These are phyloP conservation scores for Pantherophis guttatus DNA, from an alignment of 2,113 vertebrate genomes.

Conservation along the genomic window DNA sequence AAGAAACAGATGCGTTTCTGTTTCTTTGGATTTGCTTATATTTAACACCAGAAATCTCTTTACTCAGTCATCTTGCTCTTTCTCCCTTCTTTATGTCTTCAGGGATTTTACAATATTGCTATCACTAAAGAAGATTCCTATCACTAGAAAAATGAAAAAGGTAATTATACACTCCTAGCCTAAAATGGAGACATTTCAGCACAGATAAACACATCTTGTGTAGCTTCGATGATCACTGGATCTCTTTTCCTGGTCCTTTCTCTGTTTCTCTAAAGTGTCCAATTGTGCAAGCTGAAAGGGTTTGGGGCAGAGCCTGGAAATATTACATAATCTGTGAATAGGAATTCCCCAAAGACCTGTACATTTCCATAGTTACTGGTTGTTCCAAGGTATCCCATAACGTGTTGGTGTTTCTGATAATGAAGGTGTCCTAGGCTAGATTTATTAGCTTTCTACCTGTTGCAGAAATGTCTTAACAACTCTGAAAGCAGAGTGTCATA, in stretches of 20 bases:
- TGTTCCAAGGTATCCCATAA: not conserved
- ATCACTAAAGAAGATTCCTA: not conserved
- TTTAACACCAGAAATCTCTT: not conserved
- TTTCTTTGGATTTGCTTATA: not conserved
- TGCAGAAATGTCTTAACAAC: not conserved
- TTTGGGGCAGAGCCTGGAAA: not conserved
- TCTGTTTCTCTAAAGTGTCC: not conserved
- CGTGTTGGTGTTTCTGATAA: not conserved
- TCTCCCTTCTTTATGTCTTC: not conserved
- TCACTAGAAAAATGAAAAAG: not conserved
- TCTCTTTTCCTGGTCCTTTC: not conserved
- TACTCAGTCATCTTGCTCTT: slow-evolving; percentile 8
- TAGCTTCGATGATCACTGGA: not conserved
- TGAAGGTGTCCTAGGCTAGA: not conserved
- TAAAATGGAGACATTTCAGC: not conserved
- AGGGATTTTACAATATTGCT: not conserved
- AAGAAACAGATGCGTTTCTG: not conserved
- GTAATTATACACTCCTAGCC: not conserved
- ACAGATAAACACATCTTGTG: not conserved
- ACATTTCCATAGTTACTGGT: not conserved
- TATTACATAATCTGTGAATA: not conserved
- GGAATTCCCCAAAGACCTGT: not conserved
- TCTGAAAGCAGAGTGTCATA: not conserved
- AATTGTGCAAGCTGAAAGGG: not conserved
- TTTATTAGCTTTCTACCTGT: not conserved